phyloP scores from a whole-genome alignment of 2,888 invertebrate genomes.

The Athalia cordata region DNA sequence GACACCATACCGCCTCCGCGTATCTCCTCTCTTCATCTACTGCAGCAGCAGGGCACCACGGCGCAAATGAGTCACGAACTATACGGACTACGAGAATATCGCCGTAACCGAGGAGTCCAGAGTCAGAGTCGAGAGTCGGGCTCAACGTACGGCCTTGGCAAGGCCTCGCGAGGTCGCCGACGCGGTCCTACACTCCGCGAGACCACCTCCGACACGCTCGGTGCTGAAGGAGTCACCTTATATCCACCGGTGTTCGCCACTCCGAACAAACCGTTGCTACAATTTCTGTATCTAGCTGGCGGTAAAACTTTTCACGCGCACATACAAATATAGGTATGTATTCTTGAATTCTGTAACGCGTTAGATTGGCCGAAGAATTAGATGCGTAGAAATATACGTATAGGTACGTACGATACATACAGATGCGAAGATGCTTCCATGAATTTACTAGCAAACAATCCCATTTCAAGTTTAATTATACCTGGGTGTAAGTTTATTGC shows the following conservation, averaged over 20 bases:
- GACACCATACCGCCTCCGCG: constrained; percentile 19
- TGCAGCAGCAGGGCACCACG: background rate
- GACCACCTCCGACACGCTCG: constrained; percentile 24
- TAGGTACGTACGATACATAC: background rate
- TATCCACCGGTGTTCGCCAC: background rate
- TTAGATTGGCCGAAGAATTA: no score
- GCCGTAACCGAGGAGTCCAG: constrained; percentile 15
- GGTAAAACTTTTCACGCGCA: no score
- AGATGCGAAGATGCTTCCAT: background rate
- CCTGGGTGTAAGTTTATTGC: constrained; percentile 60
- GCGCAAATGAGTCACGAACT: constrained; percentile 69
- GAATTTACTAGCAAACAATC: constrained; percentile 58
- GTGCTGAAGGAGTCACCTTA: constrained; percentile 17
- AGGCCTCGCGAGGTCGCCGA: constrained; percentile 72
- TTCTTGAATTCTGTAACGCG: no score
- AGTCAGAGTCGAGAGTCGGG: constrained; percentile 54
- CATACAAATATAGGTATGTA: no score
- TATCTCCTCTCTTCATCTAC: constrained; percentile 42
- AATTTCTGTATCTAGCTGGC: no score
- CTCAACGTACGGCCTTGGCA: constrained; percentile 72
- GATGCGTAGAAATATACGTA: background rate
- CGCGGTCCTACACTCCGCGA: constrained; percentile 63
- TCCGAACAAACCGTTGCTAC: no score
- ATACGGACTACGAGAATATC: constrained; percentile 51
- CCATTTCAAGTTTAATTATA: constrained; percentile 67